Evolutionary conservation across 2,797 vertebrate species (phyloP), one percentile per base, ranked within the genome.

Genomic region (Corythornis leucogaster): DNA sequence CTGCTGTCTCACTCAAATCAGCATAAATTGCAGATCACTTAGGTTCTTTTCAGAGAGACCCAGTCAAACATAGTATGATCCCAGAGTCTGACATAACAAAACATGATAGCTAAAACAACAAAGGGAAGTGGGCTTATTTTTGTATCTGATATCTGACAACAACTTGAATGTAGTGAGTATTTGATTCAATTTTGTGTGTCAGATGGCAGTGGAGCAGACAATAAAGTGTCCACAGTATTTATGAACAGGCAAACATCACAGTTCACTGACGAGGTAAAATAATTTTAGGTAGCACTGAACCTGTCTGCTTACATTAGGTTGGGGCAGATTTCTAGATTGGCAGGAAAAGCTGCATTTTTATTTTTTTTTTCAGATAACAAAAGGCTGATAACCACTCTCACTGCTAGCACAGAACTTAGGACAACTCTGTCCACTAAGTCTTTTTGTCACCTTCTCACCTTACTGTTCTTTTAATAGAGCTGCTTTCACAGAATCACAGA

Each of bases 181-280:
- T 92, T 96, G 95, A 97, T 96, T 96, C 92, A 95, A 96, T 97
- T 95, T 96, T 93, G 88, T 91, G 86, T 96, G 96, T 97, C 96
- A 96, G 80, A 94, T 78, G 93, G 89, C 88, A 74, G 61, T 22
- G 61, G 81, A 92, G 68, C 92, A 95, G 92, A 96, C 94, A 92
- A 79, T 76, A 94, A 95, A 87, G 75, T 89, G 71, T 95, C 93
- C 85, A 79, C 54, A 74, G 80, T 92, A 71, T 92, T 96, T 96
- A 91, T 76, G 84, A 92, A 71, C 80, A 84, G 94, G 64, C 69
- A 94, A 94, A 87, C 85, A 78, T 82, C 54, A 50, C 71, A 90
- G 94, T 93, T 94, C 93, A 89, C 95, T 85, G 93, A 66, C 2
- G 9, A 95, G 87, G 74, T 57, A 94, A 94, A 87, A 93, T 96